Conservation (phyloP, 2,797 vertebrate species). For the Clarias laeviceps region DNA sequence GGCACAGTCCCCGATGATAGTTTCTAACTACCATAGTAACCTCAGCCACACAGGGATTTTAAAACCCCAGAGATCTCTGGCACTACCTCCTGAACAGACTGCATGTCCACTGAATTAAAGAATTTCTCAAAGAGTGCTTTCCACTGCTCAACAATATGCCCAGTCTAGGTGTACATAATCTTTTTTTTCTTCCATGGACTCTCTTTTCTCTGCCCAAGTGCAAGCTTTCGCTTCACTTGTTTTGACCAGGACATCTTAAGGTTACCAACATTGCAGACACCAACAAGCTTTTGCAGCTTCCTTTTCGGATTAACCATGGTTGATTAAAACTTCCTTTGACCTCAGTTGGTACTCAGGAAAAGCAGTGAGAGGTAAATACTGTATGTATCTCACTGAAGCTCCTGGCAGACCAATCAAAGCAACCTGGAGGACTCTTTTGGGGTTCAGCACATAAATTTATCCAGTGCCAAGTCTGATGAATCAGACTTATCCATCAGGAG, state of each 20-base stretch:
- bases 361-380: not conserved
- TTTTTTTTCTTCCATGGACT: not conserved
- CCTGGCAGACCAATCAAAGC: not conserved
- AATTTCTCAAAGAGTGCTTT: not conserved
- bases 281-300: not conserved
- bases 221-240: not conserved
- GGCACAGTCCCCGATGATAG: not conserved
- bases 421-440: not conserved
- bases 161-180: not conserved
- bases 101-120: not conserved
- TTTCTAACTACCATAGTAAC: not conserved
- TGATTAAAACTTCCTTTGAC: not conserved
- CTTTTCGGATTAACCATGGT: not conserved
- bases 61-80: not conserved
- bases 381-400: not conserved
- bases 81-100: not conserved
- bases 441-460: not conserved
- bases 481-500: not conserved
- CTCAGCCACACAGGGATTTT: not conserved
- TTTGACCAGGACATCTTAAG: not conserved
- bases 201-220: not conserved
- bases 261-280: not conserved
- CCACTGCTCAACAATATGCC: not conserved
- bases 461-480: not conserved
- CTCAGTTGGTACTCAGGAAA: not conserved